A percentile compares a stretch with the other conserved stretches of the same genome.
Conservation (phyloP, 2,113 vertebrate species). For the Peromyscus polionotus region DNA sequence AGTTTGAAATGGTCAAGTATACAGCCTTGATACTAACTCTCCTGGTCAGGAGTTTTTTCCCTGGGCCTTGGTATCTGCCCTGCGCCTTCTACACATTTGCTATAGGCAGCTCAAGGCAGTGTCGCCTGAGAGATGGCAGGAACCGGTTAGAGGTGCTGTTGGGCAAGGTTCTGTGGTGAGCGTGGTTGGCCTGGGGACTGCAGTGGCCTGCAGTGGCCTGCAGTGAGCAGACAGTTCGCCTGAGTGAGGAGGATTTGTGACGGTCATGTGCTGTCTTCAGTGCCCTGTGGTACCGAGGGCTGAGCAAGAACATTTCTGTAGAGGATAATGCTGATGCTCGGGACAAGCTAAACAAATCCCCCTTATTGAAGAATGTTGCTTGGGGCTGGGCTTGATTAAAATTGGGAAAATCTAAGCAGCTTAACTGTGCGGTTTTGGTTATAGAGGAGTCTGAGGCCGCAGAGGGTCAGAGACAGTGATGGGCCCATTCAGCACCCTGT, state of each 20-base stretch:
- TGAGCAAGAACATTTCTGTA: conserved; percentile 54
- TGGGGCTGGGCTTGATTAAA: conserved; percentile 81
- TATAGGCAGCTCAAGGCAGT: background rate
- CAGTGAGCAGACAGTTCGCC: background rate
- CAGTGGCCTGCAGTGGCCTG: background rate
- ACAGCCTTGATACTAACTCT: background rate
- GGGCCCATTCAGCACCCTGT: background rate
- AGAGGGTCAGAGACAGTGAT: background rate
- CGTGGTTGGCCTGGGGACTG: background rate
- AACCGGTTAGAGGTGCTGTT: background rate
- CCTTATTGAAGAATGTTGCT: conserved; percentile 80
- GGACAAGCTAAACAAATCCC: conserved; percentile 76
- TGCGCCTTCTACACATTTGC: background rate
- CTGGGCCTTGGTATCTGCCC: background rate
- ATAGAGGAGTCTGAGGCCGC: conserved; percentile 43
- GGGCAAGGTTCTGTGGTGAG: background rate
- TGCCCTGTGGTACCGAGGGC: background rate
- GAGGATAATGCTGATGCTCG: conserved; percentile 70
- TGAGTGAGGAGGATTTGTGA: background rate
- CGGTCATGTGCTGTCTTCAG: background rate
- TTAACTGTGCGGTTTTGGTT: conserved; percentile 78
- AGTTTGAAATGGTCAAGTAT: background rate
- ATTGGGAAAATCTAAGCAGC: conserved; percentile 81
- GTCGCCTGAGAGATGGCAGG: background rate
- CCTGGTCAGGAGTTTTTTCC: background rate